Conservation (phyloP, 1,140 invertebrate species). For the Wiebesia pumilae region DNA sequence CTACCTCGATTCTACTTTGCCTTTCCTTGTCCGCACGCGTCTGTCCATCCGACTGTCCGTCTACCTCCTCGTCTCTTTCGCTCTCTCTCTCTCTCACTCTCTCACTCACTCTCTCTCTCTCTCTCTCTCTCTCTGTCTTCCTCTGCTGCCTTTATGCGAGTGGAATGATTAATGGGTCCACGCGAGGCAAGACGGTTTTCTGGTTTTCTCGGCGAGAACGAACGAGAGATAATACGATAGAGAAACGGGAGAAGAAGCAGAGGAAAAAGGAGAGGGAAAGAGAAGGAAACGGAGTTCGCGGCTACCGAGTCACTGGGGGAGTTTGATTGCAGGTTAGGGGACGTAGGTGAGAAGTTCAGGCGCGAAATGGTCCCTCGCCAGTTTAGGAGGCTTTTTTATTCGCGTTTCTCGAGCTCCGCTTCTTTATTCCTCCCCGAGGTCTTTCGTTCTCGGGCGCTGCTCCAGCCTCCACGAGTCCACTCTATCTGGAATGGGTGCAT, state of each 20-base stretch:
- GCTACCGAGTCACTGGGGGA: constrained; percentile 52
- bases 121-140: constrained; percentile 2
- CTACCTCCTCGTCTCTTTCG: constrained; percentile 54
- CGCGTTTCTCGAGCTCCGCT: background rate
- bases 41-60: constrained; percentile 53
- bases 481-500: background rate
- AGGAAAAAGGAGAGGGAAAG: constrained; percentile 9
- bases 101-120: background rate
- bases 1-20: constrained; percentile 26
- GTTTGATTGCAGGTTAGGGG: constrained; percentile 61
- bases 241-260: constrained; percentile 32
- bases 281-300: background rate
- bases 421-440: background rate
- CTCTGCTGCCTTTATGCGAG: constrained; percentile 56
- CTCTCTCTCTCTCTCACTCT: constrained; percentile 42
- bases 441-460: background rate
- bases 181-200: constrained; percentile 52
- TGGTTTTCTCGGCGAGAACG: constrained; percentile 57
- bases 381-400: constrained; percentile 10
- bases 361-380: constrained; percentile 48
- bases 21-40: constrained; percentile 42
- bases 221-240: constrained; percentile 28
- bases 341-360: constrained; percentile 58
- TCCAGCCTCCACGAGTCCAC: background rate
- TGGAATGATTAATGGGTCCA: constrained; percentile 63